Conservation (phyloP, 1,140 invertebrate species). For the Ephestia elutella region DNA sequence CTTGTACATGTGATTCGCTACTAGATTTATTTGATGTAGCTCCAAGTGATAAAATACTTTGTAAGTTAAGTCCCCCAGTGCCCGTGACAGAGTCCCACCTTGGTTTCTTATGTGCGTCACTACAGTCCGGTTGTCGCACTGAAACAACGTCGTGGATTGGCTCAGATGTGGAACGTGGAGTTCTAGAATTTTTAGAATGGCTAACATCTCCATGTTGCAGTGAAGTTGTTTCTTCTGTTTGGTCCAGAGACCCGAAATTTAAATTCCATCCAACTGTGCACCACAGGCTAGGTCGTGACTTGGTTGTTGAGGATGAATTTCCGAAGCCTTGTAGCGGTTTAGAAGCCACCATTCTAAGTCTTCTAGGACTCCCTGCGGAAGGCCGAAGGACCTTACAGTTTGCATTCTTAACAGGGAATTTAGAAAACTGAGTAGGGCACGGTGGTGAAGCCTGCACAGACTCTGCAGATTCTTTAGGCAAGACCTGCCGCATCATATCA, state of each 20-base stretch:
- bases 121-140: slow-evolving; percentile 39
- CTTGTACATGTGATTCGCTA: slow-evolving; percentile 16
- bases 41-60: neutral
- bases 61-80: neutral
- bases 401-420: neutral
- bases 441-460: slow-evolving; percentile 4
- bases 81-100: neutral
- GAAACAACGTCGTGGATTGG: slow-evolving; percentile 23
- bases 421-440: neutral
- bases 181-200: slow-evolving; percentile 24
- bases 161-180: slow-evolving; percentile 10
- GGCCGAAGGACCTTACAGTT: neutral
- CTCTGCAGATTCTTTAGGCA: slow-evolving; percentile 8
- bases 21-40: neutral
- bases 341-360: slow-evolving; percentile 12
- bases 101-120: slow-evolving; percentile 12
- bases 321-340: slow-evolving; percentile 9
- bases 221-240: slow-evolving; percentile 14
- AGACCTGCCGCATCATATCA: neutral
- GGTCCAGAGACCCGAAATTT: slow-evolving; percentile 24
- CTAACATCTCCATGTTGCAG: slow-evolving; percentile 22
- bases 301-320: slow-evolving; percentile 16
- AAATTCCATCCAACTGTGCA: slow-evolving; percentile 24
- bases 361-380: neutral
- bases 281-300: slow-evolving; percentile 29